Percentiles rank a stretch among this genome's conserved stretches.
phyloP scores from a whole-genome alignment of 2,113 vertebrate species.

The Phalacrocorax pelagicus region DNA sequence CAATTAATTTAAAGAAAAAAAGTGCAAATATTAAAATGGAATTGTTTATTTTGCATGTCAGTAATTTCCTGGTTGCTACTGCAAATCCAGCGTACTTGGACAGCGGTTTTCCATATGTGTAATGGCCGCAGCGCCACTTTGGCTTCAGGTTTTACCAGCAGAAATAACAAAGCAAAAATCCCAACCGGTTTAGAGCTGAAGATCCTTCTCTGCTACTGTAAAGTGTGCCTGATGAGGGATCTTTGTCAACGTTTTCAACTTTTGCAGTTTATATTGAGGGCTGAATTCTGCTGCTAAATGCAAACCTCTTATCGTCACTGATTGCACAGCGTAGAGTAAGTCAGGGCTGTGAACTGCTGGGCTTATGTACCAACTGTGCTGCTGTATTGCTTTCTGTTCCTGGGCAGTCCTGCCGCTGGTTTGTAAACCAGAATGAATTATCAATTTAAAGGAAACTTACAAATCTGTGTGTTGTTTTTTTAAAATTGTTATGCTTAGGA shows the following conservation, averaged over 20 bases:
- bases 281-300: not conserved
- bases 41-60: not conserved
- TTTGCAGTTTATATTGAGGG: not conserved
- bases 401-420: no score
- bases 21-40: not conserved
- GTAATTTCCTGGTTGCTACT: not conserved
- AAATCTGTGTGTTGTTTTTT: not conserved
- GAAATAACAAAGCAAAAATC: not conserved
- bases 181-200: not conserved
- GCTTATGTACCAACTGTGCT: rapidly evolving
- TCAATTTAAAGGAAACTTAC: not conserved
- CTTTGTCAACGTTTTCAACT: not conserved
- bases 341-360: not conserved
- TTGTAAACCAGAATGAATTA: not conserved
- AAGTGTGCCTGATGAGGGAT: not conserved
- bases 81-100: not conserved
- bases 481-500: not conserved
- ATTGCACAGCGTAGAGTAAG: rapidly evolving
- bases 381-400: not conserved
- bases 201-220: not conserved
- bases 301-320: not conserved
- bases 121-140: not conserved
- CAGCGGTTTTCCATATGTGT: rapidly evolving
- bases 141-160: not conserved
- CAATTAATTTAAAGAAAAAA: not conserved